Conservation (phyloP, 2,797 vertebrate species). For the Phylloscopus collybita region DNA sequence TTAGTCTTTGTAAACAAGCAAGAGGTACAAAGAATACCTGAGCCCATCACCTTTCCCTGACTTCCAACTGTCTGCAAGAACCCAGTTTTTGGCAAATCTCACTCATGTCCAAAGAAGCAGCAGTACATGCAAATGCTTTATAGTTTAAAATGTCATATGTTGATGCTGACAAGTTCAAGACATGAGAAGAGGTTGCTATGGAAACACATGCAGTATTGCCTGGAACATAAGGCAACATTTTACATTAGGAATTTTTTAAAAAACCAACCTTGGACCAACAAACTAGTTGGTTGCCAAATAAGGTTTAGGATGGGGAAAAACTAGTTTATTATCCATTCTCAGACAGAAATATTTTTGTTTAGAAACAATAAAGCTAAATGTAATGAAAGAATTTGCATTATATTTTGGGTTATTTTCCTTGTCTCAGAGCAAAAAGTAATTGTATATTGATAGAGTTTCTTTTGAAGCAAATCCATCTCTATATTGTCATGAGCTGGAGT, state of each 20-base stretch:
- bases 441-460: background rate
- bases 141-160: conserved; percentile 31
- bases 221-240: conserved; percentile 39
- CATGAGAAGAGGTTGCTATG: conserved; percentile 59
- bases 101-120: background rate
- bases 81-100: background rate
- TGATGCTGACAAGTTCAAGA: conserved; percentile 61
- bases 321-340: background rate
- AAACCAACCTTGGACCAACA: background rate
- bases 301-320: background rate
- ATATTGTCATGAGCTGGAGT: background rate
- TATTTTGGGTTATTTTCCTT: background rate
- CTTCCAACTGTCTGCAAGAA: background rate
- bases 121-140: background rate
- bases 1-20: background rate
- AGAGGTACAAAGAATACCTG: background rate
- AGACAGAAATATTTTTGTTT: background rate
- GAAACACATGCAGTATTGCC: conserved; percentile 26
- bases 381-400: background rate
- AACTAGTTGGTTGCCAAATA: background rate
- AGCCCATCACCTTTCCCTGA: background rate
- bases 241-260: background rate
- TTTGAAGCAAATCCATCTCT: background rate
- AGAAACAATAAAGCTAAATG: background rate
- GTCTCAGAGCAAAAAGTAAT: background rate